A percentile compares a stretch with the other conserved stretches of the same genome.
Evolutionary conservation across 2,113 vertebrate genomes (phyloP).

Genomic region (Procavia capensis): DNA sequence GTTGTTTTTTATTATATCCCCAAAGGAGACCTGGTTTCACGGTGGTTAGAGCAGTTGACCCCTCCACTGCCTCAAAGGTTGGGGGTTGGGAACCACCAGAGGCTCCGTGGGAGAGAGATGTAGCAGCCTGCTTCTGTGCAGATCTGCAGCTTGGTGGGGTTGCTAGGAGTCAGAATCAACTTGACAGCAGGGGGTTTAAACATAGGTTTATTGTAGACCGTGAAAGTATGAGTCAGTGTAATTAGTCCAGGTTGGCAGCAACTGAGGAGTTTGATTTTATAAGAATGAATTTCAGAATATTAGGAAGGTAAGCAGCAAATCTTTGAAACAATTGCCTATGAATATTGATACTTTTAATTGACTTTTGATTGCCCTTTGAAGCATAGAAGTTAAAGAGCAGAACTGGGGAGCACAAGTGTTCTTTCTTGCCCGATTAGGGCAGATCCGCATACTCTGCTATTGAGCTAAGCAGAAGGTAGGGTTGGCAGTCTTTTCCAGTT

Average conservation of each 20-base stretch:
- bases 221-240: not conserved
- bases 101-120: too few species aligned
- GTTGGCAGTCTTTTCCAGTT: constrained; percentile 44
- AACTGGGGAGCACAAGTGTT: constrained; percentile 48
- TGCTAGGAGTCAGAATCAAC: too few species aligned
- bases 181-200: not conserved
- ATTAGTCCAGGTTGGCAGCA: not conserved
- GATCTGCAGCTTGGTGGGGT: too few species aligned
- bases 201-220: not conserved
- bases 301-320: not conserved
- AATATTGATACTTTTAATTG: constrained; percentile 27
- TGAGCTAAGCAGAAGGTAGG: constrained; percentile 54
- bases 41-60: too few species aligned
- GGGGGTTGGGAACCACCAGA: too few species aligned
- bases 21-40: not conserved
- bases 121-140: too few species aligned
- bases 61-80: too few species aligned
- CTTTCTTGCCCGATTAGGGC: constrained; percentile 54
- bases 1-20: not conserved
- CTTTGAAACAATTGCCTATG: constrained; percentile 54
- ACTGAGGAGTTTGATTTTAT: not conserved
- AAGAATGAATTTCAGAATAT: constrained; percentile 47
- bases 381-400: constrained; percentile 28
- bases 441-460: constrained; percentile 37
- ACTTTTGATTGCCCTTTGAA: constrained; percentile 51